Percentiles rank a stretch among this genome's conserved stretches.
Evolutionary conservation across 2,797 vertebrate species (phyloP).

Genomic region (Odontamblyopus rebecca): DNA sequence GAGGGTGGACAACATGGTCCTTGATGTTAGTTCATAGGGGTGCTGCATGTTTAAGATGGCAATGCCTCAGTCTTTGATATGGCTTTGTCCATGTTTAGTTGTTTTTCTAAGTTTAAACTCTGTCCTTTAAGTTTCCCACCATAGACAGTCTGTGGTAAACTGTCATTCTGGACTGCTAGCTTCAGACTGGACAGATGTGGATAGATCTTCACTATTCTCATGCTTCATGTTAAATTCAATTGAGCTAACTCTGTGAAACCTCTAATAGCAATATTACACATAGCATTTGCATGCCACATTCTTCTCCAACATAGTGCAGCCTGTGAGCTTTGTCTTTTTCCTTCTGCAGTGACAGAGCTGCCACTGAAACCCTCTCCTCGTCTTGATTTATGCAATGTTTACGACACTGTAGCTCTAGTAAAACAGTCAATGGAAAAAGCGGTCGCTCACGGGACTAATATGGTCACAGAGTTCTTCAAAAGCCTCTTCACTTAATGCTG

Average conservation of each 20-base stretch:
- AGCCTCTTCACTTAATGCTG: conserved; percentile 51
- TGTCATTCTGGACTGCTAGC: not conserved
- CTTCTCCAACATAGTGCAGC: conserved; percentile 14
- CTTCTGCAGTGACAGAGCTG: too few species aligned
- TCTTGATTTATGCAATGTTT: conserved; percentile 62
- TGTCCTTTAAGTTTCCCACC: not conserved
- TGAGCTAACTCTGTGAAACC: not conserved
- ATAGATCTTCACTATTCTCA: not conserved
- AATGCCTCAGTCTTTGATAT: too few species aligned
- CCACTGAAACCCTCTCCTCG: conserved; percentile 25
- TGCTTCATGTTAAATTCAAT: not conserved
- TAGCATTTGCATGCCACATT: not conserved
- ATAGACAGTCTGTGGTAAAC: not conserved
- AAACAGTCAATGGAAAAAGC: conserved; percentile 46
- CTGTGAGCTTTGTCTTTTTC: conserved; percentile 2
- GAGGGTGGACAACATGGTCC: too few species aligned
- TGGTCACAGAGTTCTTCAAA: conserved; percentile 66
- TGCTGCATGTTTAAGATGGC: too few species aligned
- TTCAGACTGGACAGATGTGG: not conserved
- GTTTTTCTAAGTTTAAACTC: too few species aligned
- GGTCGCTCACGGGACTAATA: conserved; percentile 70
- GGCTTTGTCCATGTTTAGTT: too few species aligned
- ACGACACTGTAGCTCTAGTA: conserved; percentile 50
- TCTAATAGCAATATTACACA: not conserved
- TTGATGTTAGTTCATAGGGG: too few species aligned